Percentiles rank a stretch among this genome's conserved stretches.
Evolutionary conservation across 2,888 invertebrate genomes (phyloP).

Genomic region (Acheta domesticus): DNA sequence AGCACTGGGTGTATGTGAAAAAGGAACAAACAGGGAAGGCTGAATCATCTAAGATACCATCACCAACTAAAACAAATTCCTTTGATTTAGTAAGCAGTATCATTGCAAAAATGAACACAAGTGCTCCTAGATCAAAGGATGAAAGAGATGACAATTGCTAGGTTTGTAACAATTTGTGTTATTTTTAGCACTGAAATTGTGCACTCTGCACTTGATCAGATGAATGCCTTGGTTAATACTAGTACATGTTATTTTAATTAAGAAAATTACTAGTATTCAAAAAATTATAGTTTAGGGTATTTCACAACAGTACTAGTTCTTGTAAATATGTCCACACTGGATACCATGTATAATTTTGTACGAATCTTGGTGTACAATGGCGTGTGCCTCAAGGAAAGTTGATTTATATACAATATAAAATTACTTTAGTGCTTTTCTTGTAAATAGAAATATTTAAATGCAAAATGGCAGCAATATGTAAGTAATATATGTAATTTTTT

Average conservation of each 20-base stretch:
- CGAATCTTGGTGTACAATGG: conserved; percentile 30
- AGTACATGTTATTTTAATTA: conserved; percentile 31
- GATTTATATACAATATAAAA: neutral
- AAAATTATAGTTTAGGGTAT: conserved; percentile 26
- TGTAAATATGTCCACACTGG: conserved; percentile 30
- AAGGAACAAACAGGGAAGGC: conserved; percentile 28
- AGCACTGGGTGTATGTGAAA: conserved; percentile 25
- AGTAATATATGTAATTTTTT: conserved; percentile 19
- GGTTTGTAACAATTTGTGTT: conserved; percentile 27
- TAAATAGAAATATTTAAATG: conserved; percentile 21
- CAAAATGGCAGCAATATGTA: conserved; percentile 33
- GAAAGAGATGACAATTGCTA: conserved; percentile 32
- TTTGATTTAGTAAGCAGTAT: conserved; percentile 36
- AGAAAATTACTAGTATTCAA: conserved; percentile 25
- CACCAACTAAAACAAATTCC: conserved; percentile 25
- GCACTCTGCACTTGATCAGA: conserved; percentile 27
- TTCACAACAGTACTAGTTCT: conserved; percentile 27
- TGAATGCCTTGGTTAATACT: conserved; percentile 35
- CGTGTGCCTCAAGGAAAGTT: conserved; percentile 29
- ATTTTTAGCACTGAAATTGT: conserved; percentile 29
- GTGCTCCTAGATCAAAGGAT: conserved; percentile 32
- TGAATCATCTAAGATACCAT: conserved; percentile 26
- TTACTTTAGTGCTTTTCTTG: neutral
- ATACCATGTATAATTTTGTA: conserved; percentile 31
- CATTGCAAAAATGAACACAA: conserved; percentile 36